Conservation (phyloP, 2,888 invertebrate species). For the Meloe dianella region DNA sequence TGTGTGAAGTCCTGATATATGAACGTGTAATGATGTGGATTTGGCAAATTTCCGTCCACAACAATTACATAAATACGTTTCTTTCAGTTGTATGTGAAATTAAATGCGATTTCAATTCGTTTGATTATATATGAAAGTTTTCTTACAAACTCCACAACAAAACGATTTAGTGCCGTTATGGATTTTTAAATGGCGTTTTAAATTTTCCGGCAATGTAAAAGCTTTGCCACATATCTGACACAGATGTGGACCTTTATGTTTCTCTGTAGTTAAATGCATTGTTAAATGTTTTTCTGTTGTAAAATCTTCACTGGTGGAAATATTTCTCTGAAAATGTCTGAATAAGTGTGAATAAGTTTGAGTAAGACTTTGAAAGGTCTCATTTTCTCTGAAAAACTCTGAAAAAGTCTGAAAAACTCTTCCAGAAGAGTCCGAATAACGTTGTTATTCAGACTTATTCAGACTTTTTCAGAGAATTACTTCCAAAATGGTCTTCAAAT, state of each 20-base stretch:
- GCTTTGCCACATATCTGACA: conserved; percentile 32
- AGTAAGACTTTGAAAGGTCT: no score
- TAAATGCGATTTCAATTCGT: conserved; percentile 29
- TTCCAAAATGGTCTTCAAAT: no score
- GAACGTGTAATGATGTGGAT: conserved; percentile 16
- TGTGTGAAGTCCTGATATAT: conserved; percentile 18
- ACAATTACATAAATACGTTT: conserved; percentile 19
- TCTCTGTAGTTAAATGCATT: conserved; percentile 26
- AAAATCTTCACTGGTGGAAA: conserved; percentile 22
- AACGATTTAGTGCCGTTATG: conserved; percentile 26
- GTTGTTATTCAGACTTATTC: no score
- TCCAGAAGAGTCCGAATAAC: no score
- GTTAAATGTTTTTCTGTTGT: conserved; percentile 18
- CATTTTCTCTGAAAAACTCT: no score
- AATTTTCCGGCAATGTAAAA: conserved; percentile 30
- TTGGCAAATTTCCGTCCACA: conserved; percentile 22
- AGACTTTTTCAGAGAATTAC: no score
- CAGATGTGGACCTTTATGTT: conserved; percentile 29
- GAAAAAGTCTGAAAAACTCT: no score
- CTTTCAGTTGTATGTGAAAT: conserved; percentile 21
- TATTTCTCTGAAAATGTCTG: no score
- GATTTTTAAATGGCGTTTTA: conserved; percentile 25
- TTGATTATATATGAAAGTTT: conserved; percentile 26
- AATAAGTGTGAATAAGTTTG: no score
- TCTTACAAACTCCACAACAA: conserved; percentile 24